Conservation (phyloP, 2,797 vertebrate species). For the Mormyrops attenuatus region DNA sequence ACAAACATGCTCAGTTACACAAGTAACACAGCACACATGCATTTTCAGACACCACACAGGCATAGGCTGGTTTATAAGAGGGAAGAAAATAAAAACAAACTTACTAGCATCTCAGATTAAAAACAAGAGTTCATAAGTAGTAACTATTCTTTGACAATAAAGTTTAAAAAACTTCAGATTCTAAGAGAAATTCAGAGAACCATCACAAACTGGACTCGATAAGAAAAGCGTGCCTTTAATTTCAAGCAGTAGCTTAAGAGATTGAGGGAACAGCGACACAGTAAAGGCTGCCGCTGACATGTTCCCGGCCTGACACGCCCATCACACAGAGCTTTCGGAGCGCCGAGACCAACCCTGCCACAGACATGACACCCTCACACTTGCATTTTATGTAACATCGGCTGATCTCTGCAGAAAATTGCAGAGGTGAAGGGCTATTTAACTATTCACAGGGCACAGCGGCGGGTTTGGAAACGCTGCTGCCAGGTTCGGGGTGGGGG, state of each 20-base stretch:
- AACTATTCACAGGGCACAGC: not conserved
- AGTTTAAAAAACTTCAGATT: not conserved
- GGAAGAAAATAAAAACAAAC: not conserved
- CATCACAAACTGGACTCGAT: not conserved
- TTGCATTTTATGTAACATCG: not conserved
- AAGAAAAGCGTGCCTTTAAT: not conserved
- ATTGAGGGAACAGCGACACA: not conserved
- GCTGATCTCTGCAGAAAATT: not conserved
- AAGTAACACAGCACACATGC: not conserved
- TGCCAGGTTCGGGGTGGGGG: not conserved
- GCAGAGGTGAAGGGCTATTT: not conserved
- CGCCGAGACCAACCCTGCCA: no score
- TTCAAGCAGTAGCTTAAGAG: not conserved
- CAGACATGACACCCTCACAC: not conserved
- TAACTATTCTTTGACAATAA: not conserved
- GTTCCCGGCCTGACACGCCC: not conserved
- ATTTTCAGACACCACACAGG: not conserved
- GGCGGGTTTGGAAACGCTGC: not conserved
- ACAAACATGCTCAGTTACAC: conserved; percentile 71
- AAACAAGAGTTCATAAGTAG: not conserved
- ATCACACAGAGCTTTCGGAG: not conserved
- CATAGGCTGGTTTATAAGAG: not conserved
- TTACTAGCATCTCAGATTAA: not conserved
- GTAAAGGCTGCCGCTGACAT: not conserved
- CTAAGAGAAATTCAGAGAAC: not conserved